Conservation (phyloP, 2,113 vertebrate species). For the Phycodurus eques region DNA sequence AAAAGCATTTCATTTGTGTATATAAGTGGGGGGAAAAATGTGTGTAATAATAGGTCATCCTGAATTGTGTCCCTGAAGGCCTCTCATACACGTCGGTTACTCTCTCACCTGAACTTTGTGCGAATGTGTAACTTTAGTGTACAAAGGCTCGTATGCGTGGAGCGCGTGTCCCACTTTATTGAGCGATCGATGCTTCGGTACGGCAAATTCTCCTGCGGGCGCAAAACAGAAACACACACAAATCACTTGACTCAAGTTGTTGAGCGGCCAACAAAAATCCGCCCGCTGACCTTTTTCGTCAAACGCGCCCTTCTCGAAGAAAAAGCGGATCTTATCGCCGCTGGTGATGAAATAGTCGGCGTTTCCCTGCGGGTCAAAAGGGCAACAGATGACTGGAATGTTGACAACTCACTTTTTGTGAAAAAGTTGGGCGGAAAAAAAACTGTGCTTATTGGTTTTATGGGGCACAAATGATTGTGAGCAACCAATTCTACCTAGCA, state of each 20-base stretch:
- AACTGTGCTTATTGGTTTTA: neutral
- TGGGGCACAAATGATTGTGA: neutral
- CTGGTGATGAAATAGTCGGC: conserved; percentile 93
- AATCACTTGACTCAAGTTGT: neutral
- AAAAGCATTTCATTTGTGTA: too few species aligned
- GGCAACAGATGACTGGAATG: neutral
- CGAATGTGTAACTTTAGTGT: conserved; percentile 83
- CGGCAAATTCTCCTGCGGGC: conserved; percentile 80
- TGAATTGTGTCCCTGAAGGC: too few species aligned
- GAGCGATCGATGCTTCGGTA: conserved; percentile 81
- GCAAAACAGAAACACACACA: neutral
- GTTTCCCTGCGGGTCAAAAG: conserved; percentile 76
- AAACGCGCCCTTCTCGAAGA: conserved; percentile 95
- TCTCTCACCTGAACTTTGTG: conserved; percentile 82
- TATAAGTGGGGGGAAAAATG: too few species aligned
- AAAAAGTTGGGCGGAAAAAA: neutral
- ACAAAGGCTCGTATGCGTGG: conserved; percentile 83
- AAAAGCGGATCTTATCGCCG: conserved; percentile 93
- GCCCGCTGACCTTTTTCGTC: conserved; percentile 79
- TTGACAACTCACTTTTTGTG: neutral
- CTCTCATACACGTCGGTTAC: neutral
- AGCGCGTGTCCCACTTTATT: conserved; percentile 96
- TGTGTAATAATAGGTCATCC: too few species aligned
- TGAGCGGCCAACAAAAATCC: neutral
- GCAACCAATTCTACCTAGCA: neutral